phyloP scores from a whole-genome alignment of 2,888 invertebrate genomes.

The Mimumesa dahlbomi region DNA sequence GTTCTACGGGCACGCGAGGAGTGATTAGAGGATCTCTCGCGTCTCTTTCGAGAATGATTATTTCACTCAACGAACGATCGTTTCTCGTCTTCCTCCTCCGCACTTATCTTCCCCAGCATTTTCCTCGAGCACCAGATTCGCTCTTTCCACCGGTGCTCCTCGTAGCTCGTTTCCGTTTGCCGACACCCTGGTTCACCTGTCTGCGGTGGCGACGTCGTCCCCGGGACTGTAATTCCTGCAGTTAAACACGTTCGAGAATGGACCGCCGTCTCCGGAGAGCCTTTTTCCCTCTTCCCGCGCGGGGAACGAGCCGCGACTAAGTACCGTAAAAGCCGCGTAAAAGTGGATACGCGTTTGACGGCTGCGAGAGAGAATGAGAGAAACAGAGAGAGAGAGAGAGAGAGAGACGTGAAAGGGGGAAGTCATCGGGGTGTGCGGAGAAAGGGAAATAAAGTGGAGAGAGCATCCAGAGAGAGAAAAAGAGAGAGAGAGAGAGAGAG shows the following conservation, averaged over 20 bases:
- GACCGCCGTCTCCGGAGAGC: conserved; percentile 3
- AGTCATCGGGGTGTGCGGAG: conserved; percentile 12
- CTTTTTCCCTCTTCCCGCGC: conserved; percentile 36
- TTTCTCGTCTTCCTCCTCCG: conserved; percentile 30
- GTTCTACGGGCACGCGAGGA: too few species aligned
- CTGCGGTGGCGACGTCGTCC: too few species aligned
- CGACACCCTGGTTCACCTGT: too few species aligned
- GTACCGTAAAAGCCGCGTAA: conserved; percentile 64
- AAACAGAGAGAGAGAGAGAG: conserved; percentile 3
- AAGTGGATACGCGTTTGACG: conserved; percentile 52
- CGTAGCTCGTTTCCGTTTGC: too few species aligned
- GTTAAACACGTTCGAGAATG: conserved; percentile 26
- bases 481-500: neutral
- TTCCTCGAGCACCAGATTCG: conserved; percentile 13
- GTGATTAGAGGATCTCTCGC: too few species aligned
- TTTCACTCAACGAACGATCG: conserved; percentile 9
- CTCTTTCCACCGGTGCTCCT: too few species aligned
- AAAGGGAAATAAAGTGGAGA: conserved; percentile 12
- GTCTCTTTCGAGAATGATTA: too few species aligned
- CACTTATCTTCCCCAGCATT: conserved; percentile 31
- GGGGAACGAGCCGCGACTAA: conserved; percentile 61
- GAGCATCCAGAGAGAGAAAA: neutral
- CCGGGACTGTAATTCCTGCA: conserved; percentile 5
- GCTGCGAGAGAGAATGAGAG: conserved; percentile 22
- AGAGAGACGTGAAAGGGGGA: conserved; percentile 6